Base-by-base conservation (phyloP, 2,888 invertebrate genomes). In the Parnassius glacialis region DNA sequence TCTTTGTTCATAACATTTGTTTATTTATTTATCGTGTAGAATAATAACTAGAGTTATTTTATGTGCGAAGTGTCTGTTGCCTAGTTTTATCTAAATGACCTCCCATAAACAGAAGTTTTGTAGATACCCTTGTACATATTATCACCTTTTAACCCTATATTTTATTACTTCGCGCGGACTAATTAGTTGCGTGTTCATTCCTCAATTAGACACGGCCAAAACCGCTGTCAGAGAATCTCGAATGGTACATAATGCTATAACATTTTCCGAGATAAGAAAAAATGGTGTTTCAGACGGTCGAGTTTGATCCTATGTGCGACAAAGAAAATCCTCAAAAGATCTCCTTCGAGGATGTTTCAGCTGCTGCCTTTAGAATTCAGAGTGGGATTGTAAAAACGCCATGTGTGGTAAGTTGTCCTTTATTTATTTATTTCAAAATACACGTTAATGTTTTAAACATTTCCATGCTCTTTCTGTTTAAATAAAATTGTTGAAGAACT, bases 331-430 rank as follows among this genome's bases (percentile, higher is more conserved):
- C 97, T 0, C 92, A 93, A 59, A 92, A 87, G 70, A 93, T 98
- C 57, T 92, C 93, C 3, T 97, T 97, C 79, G 95, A 97, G 79
- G 97, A 98, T 80, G 94, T 98, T 45, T 96, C 96, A 12, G 96
- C 96, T 0, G 98, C 98, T 0, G 96, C 97, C 0, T 98, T 95
- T 82, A 94, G 96, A 80, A 97, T 98, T 65, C 96, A 95, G 81
- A 94, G 94, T 74, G 97, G 97, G 52, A 93, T 98, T 57, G 92
- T 95, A 64, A 93, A 94, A 73, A 98, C 98, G 61, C 97, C 98
- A 59, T 98, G 98, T 84, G 94, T 94, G 81, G 98, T 97, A 92
- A 92, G 93, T 74, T 45, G 52, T 41, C 20, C 43, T 16, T 56
- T 11, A 9, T 56, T 44, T 45, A 20, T 20, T 34, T 20, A 20